Percentiles rank a stretch among this genome's conserved stretches.
phyloP scores from a whole-genome alignment of 1,140 invertebrate species.

The Batillaria attramentaria region DNA sequence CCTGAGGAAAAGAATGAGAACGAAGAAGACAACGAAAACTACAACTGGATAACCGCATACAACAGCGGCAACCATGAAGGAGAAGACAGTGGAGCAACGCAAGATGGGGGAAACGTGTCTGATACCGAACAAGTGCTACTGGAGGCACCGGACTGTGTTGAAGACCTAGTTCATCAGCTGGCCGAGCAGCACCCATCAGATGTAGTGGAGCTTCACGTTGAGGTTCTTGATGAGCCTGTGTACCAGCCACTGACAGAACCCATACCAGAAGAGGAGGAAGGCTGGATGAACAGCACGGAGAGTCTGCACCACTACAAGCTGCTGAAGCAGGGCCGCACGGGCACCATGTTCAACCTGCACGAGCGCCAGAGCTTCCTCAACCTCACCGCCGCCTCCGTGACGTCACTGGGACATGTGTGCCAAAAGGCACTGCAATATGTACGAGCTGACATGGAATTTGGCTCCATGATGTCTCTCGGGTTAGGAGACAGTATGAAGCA shows the following conservation, averaged over 20 bases:
- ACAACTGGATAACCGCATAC: too few species aligned
- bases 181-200: constrained; percentile 13
- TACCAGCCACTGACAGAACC: constrained; percentile 14
- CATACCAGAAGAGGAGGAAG: background rate
- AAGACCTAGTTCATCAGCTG: constrained; percentile 14
- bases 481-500: background rate
- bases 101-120: too few species aligned
- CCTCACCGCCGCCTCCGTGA: constrained; percentile 27
- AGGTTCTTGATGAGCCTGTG: constrained; percentile 13
- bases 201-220: constrained; percentile 8
- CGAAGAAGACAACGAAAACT: too few species aligned
- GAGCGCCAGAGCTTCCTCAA: constrained; percentile 31
- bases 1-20: too few species aligned
- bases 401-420: constrained; percentile 34
- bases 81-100: too few species aligned
- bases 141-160: background rate
- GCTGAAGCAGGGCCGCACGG: constrained; percentile 12
- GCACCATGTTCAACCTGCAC: constrained; percentile 24
- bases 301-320: constrained; percentile 27
- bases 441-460: constrained; percentile 34
- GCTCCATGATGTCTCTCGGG: constrained; percentile 29
- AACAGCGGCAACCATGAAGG: too few species aligned
- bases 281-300: constrained; percentile 30
- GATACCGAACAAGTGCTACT: too few species aligned
- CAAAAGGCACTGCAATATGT: constrained; percentile 38